Percentiles rank a stretch among this genome's conserved stretches.
Conservation (phyloP, 2,113 vertebrate genomes). For the Malurus cyaneus region DNA sequence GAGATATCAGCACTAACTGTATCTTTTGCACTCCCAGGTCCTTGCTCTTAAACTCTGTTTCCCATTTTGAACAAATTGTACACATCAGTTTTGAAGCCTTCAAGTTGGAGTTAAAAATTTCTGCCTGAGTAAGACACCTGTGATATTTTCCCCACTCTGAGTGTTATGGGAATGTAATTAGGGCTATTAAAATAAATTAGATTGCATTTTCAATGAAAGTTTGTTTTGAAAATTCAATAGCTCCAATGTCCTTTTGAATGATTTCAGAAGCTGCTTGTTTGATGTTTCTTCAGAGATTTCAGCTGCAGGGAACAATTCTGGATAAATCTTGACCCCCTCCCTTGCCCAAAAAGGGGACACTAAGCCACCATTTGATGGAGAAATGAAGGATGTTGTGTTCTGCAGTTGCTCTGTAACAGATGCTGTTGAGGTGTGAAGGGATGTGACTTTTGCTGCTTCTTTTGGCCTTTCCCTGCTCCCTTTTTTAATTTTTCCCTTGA, state of each 20-base stretch:
- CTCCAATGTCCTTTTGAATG: background rate
- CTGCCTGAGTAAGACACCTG: background rate
- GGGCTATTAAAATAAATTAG: background rate
- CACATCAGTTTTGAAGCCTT: background rate
- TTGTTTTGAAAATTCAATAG: background rate
- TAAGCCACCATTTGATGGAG: background rate
- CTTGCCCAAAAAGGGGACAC: background rate
- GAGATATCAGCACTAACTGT: background rate
- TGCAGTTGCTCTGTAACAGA: background rate
- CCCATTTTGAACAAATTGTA: background rate
- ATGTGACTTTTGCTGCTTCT: background rate
- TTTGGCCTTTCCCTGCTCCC: background rate
- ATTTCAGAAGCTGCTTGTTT: background rate
- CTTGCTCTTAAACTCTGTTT: background rate
- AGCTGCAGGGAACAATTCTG: background rate
- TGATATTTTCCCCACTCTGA: background rate
- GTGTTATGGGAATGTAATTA: background rate
- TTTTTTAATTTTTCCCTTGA: background rate
- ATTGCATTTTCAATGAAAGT: background rate
- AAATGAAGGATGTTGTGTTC: background rate
- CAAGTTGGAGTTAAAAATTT: background rate
- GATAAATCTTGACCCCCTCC: background rate
- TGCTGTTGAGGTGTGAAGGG: background rate
- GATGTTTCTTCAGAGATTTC: background rate
- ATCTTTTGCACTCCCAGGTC: background rate